These are phyloP conservation scores for Listronotus bonariensis DNA, from an alignment of 1,140 invertebrate genomes.

Conservation along the genomic window DNA sequence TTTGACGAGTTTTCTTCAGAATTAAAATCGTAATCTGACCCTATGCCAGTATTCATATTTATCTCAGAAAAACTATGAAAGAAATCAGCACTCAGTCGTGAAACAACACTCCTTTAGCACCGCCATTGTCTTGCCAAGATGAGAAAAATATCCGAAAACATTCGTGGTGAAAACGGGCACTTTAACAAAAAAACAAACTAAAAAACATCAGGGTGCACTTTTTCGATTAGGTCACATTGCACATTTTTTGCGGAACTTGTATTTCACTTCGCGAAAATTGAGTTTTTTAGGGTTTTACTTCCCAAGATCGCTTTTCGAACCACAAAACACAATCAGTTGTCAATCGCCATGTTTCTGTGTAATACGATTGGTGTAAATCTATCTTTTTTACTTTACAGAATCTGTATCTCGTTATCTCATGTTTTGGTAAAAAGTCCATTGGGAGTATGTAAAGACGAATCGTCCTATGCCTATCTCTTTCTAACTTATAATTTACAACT, in stretches of 20 bases:
- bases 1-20: slow-evolving; percentile 85
- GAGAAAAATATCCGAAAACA: slow-evolving; percentile 28
- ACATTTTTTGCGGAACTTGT: slow-evolving; percentile 15
- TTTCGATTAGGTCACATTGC: slow-evolving; percentile 29
- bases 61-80: slow-evolving; percentile 12
- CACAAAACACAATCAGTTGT: slow-evolving; percentile 33
- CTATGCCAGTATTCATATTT: slow-evolving; percentile 44
- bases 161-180: not conserved
- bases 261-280: slow-evolving; percentile 13
- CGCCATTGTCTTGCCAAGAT: slow-evolving; percentile 28
- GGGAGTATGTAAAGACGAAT: too few species aligned
- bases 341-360: slow-evolving; percentile 23
- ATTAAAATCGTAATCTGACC: slow-evolving; percentile 78
- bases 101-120: slow-evolving; percentile 30
- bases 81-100: slow-evolving; percentile 17
- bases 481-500: too few species aligned
- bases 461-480: too few species aligned
- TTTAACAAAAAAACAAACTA: slow-evolving; percentile 21
- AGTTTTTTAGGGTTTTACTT: slow-evolving; percentile 17
- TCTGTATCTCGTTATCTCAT: slow-evolving; percentile 6
- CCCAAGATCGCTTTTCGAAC: not conserved
- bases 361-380: slow-evolving; percentile 4
- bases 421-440: not conserved
- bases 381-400: not conserved
- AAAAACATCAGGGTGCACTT: slow-evolving; percentile 16